Conservation (phyloP, 2,888 invertebrate species). For the Pristionchus entomophagus region DNA sequence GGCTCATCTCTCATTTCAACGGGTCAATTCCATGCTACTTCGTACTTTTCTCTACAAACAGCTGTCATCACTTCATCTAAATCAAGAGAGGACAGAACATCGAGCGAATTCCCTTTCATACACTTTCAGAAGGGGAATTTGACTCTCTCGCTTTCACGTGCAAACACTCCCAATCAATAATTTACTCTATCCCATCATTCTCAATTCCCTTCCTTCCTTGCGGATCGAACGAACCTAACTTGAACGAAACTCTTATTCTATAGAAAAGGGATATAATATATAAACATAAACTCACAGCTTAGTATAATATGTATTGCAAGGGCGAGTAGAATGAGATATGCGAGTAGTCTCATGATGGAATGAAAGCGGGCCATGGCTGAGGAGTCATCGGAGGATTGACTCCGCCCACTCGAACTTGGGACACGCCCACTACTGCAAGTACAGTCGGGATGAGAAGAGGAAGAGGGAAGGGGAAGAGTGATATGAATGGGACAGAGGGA, state of each 20-base stretch:
- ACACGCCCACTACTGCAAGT: background rate
- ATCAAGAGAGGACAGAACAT: background rate
- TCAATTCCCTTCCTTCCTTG: background rate
- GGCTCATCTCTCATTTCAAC: too few species aligned
- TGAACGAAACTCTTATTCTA: too few species aligned
- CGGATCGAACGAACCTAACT: too few species aligned
- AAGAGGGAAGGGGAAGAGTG: background rate
- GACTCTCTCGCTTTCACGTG: background rate
- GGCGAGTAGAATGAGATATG: background rate
- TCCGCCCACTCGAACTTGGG: slow-evolving; percentile 2
- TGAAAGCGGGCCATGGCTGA: background rate
- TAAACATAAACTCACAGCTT: background rate
- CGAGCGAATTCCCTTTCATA: too few species aligned
- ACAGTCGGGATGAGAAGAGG: background rate
- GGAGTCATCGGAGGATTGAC: background rate
- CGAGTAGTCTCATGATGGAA: slow-evolving; percentile 20
- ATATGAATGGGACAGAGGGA: background rate
- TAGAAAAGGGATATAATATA: too few species aligned
- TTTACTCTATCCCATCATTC: background rate
- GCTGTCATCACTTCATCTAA: background rate
- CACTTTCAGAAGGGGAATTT: too few species aligned
- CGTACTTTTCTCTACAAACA: background rate
- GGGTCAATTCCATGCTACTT: background rate
- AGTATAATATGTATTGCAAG: background rate
- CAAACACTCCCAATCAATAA: background rate